Base-by-base conservation (phyloP, 2,113 vertebrate species). In the Lagopus muta region DNA sequence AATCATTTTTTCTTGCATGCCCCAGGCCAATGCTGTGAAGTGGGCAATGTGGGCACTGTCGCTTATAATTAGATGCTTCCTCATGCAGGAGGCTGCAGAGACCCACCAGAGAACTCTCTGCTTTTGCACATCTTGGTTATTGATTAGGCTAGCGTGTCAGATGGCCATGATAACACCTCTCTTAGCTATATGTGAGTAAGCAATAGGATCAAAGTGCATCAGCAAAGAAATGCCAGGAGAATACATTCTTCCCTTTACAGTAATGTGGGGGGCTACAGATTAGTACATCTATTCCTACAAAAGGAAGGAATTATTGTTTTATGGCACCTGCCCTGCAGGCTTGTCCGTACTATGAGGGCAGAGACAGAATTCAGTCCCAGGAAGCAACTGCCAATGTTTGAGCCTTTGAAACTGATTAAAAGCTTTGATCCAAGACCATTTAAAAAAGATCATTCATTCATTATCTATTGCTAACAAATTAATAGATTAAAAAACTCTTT, bases 1-100 rank as follows among this genome's bases (percentile, higher is more conserved):
- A 95, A 77, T 91, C 30, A 67, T 93, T 96, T 96, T 94, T 92
- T 65, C 72, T 92, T 58, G 58, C 76, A 54, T 86, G 92, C 91
- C 86, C 64, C 50, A 55, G 91, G 91, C 89, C 80, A 54, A 19
- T 69, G 70, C 77, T 95, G 88, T 72, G 72, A 94, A 75, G 82
- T 60, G 80, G 77, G 62, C 79, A 89, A n/a, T 30, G 19, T n/a
- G 60, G 55, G 17, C 73, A 83, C 45, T 75, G 47, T 85, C 3
- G 3, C 64, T 92, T 92, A 76, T 94, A 91, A 96, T 96, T 82
- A 96, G 88, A 72, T 1, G 1, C 70, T 89, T 94, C 75, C 64
- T 95, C 73, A 75, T 72, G 93, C 62, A 71, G 45, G 47, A 86
- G 24, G 65, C 70, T 80, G 40, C 45, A 90, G 65, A 94, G 57